A percentile compares a stretch with the other conserved stretches of the same genome.
These are phyloP conservation scores for Epinephelus lanceolatus DNA, from an alignment of 2,113 vertebrate species.

Conservation along the genomic window DNA sequence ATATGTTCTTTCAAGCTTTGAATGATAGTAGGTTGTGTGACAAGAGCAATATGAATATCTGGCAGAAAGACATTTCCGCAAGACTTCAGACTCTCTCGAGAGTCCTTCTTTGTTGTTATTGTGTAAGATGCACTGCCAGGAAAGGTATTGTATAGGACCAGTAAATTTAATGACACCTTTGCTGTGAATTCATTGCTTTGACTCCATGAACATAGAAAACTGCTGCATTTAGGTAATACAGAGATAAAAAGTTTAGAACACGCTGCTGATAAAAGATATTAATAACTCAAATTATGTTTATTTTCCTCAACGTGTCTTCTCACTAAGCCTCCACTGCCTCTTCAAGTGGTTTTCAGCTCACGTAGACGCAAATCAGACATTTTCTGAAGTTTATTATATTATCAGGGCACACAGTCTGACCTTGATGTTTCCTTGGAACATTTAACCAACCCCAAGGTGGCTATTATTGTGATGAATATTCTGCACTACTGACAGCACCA, in stretches of 20 bases:
- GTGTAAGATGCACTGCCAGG: not conserved
- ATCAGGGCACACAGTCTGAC: slow-evolving; percentile 82
- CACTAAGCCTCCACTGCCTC: slow-evolving; percentile 8
- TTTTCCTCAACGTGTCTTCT: slow-evolving; percentile 23
- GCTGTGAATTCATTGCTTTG: slow-evolving; percentile 12
- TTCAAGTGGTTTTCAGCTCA: slow-evolving; percentile 68
- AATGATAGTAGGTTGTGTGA: slow-evolving; percentile 24
- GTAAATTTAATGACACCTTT: slow-evolving; percentile 33
- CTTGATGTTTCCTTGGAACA: slow-evolving; percentile 88
- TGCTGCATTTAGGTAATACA: slow-evolving; percentile 3
- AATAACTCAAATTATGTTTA: slow-evolving; percentile 56
- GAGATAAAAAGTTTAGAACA: slow-evolving; percentile 33
- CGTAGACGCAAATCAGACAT: slow-evolving; percentile 75
- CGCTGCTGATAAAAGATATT: slow-evolving; percentile 33
- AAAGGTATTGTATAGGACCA: slow-evolving; percentile 5
- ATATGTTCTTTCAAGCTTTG: slow-evolving; percentile 45
- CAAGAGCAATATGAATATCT: slow-evolving; percentile 36
- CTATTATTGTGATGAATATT: slow-evolving; percentile 87
- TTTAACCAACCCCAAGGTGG: slow-evolving; percentile 88
- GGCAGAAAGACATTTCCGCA: slow-evolving; percentile 26
- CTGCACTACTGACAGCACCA: slow-evolving; percentile 73
- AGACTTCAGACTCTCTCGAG: slow-evolving; percentile 9
- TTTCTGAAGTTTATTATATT: slow-evolving; percentile 82
- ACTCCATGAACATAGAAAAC: not conserved
- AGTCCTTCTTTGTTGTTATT: slow-evolving; percentile 36